phyloP scores from a whole-genome alignment of 2,113 vertebrate species.

The Agapornis roseicollis region DNA sequence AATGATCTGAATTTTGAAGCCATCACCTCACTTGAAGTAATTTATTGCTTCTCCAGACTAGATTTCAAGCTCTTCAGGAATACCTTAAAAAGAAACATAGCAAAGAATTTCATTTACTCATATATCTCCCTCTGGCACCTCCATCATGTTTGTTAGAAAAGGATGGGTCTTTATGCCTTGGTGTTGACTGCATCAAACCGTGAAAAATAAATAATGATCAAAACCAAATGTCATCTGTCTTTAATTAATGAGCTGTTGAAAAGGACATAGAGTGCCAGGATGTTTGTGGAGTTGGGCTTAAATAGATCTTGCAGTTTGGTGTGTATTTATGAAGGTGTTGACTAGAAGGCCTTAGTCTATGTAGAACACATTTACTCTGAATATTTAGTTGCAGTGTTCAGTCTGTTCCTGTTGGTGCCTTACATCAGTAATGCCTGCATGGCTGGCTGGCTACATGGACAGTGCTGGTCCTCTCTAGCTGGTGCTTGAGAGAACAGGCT shows the following conservation, averaged over 20 bases:
- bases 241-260: conserved; percentile 64
- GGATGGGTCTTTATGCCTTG: conserved; percentile 1
- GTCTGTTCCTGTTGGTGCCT: background rate
- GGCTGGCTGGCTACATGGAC: background rate
- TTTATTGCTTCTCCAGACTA: background rate
- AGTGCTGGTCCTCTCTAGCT: background rate
- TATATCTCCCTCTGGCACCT: background rate
- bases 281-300: conserved; percentile 35
- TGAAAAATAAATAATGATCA: conserved; percentile 65
- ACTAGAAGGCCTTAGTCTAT: background rate
- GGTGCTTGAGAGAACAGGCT: background rate
- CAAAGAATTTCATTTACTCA: background rate
- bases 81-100: background rate
- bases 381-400: background rate
- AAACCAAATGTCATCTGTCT: conserved; percentile 67
- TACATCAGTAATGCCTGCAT: background rate
- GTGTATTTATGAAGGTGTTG: conserved; percentile 49
- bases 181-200: conserved; percentile 34
- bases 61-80: background rate
- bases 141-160: background rate
- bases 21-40: background rate
- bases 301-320: conserved; percentile 17
- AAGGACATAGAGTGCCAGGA: conserved; percentile 54
- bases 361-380: background rate
- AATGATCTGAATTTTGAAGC: background rate